Evolutionary conservation across 2,888 invertebrate species (phyloP).

Genomic region (Melitaea athalia): DNA sequence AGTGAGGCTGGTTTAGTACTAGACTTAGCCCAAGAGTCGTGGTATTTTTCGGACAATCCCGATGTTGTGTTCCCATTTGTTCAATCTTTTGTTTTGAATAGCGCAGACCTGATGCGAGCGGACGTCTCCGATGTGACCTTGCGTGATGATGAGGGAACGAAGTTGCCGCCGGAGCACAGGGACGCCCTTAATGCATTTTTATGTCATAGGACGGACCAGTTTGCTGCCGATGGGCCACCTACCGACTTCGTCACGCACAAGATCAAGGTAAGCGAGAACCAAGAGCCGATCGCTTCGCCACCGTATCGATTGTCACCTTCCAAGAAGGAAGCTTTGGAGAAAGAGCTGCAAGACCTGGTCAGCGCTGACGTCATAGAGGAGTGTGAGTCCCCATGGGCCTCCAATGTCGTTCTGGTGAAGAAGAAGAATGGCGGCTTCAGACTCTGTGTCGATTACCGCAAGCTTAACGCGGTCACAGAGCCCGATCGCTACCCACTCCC

Average conservation of each 20-base stretch:
- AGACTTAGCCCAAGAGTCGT: too few relatives aligned
- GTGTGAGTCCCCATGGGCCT: constrained; percentile 47
- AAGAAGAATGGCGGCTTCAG: constrained; percentile 44
- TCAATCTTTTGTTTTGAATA: background rate
- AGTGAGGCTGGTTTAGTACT: too few relatives aligned
- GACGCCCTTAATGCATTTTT: constrained; percentile 18
- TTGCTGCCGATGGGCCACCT: constrained; percentile 19
- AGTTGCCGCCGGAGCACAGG: constrained; percentile 19
- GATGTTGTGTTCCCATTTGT: too few relatives aligned
- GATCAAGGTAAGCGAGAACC: constrained; percentile 45
- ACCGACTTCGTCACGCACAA: constrained; percentile 42
- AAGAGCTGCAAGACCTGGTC: constrained; percentile 47
- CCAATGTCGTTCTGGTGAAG: constrained; percentile 43
- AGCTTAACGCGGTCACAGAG: constrained; percentile 46
- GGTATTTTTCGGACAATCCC: too few relatives aligned
- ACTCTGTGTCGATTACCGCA: constrained; percentile 48
- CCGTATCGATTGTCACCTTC: constrained; percentile 50
- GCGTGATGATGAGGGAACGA: constrained; percentile 25
- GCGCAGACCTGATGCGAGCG: constrained; percentile 5
- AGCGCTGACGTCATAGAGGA: constrained; percentile 42
- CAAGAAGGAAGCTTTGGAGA: constrained; percentile 32
- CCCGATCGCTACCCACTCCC: constrained; percentile 46
- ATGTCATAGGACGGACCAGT: constrained; percentile 7
- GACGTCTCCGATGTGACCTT: constrained; percentile 12
- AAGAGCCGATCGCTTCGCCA: constrained; percentile 50